Conservation (phyloP, 2,113 vertebrate species). For the Sturnus vulgaris region DNA sequence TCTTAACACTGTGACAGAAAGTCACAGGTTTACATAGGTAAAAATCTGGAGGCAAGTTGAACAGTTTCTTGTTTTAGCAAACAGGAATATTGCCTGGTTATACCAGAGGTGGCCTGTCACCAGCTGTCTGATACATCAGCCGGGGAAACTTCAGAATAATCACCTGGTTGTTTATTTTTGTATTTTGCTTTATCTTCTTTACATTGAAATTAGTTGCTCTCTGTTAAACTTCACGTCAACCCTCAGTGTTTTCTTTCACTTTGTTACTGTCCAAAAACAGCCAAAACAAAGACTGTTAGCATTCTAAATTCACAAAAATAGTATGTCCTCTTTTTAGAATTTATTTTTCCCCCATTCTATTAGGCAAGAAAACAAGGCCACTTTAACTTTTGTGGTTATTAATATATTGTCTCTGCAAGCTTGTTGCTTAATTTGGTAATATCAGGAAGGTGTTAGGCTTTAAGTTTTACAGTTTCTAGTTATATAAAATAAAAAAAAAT, state of each 20-base stretch:
- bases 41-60: neutral
- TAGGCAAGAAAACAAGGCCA: neutral
- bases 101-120: neutral
- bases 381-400: neutral
- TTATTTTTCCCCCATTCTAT: rapidly evolving
- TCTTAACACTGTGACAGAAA: neutral
- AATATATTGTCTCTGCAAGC: neutral
- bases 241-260: neutral
- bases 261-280: neutral
- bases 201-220: neutral
- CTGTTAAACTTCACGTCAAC: neutral
- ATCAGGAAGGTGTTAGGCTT: neutral
- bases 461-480: neutral
- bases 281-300: neutral
- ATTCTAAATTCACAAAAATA: neutral
- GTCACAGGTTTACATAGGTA: neutral
- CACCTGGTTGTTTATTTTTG: neutral
- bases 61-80: neutral
- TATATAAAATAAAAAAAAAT: neutral
- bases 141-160: neutral
- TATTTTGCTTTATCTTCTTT: neutral
- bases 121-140: neutral
- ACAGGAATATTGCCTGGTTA: neutral
- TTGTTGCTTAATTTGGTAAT: neutral
- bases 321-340: neutral